Evolutionary conservation across 2,888 invertebrate species (phyloP), one percentile per base, ranked within the genome.

Genomic region (Bombylius major): DNA sequence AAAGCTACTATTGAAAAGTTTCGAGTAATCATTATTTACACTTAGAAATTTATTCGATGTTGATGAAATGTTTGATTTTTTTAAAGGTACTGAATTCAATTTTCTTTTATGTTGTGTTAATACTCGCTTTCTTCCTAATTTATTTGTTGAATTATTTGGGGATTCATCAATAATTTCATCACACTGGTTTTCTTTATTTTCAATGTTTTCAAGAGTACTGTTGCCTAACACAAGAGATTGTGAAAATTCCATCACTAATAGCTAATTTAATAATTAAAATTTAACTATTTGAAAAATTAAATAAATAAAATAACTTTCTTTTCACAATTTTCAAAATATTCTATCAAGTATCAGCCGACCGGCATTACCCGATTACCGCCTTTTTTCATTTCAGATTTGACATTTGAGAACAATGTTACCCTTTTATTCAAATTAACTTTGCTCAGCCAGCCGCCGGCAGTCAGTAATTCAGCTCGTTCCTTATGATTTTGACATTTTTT

Each of bases 161-260:
- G 72, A 72, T 62, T 71, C 72, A 49, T 70, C 65, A 49, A 71
- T 68, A 0, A 66, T 11, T 11, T 5, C 11, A 42, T 42, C 55
- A 45, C 68, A 67, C 31, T 65, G 51, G 5, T 63, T 60, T 13
- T 65, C 63, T 34, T 55, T 61, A 45, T 66, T 65, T 56, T 71
- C 72, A 47, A 73, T 57, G 55, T 69, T 65, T 63, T 68, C 63
- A 42, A 72, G 65, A 0, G 71, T 71, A 53, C 68, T 71, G 51
- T 71, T 69, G 4, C 70, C 71, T 52, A 73, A 63, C 14, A 67
- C 65, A 31, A 73, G 65, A 1, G 73, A 72, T 58, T 73, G 69
- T 0, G 73, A 71, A 60, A 73, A 72, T 1, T 66, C 66, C 72
- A 72, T 72, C 23, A 23, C 23, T 23, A 23, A 23, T 23, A 23